Conservation (phyloP, 2,888 invertebrate species). For the Drosophila tanythrix region DNA sequence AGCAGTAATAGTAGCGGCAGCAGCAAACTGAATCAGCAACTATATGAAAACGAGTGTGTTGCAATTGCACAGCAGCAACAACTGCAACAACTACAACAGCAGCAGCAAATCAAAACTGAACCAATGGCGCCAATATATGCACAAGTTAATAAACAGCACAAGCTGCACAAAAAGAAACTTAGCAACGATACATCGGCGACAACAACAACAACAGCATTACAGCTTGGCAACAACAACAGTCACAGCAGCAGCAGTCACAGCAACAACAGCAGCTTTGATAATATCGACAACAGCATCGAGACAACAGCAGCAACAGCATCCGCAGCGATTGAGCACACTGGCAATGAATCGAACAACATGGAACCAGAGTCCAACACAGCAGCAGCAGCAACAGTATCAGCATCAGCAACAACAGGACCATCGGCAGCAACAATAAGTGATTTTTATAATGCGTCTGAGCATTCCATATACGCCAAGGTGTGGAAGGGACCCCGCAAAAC, state of each 20-base stretch:
- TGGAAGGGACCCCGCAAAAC: conserved; percentile 85
- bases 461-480: conserved; percentile 85
- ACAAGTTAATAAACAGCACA: conserved; percentile 85
- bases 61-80: conserved; percentile 66
- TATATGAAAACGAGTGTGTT: conserved; percentile 83
- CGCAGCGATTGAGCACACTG: conserved; percentile 18
- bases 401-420: conserved; percentile 14
- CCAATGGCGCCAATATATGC: conserved; percentile 82
- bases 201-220: conserved; percentile 30
- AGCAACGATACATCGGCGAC: conserved; percentile 24
- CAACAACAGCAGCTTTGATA: conserved; percentile 65
- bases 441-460: conserved; percentile 72
- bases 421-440: conserved; percentile 45
- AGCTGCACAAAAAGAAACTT: conserved; percentile 83
- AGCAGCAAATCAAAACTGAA: conserved; percentile 18
- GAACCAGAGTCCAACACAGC: conserved; percentile 24
- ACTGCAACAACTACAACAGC: conserved; percentile 34
- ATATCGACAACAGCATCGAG: conserved; percentile 49
- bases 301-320: conserved; percentile 8
- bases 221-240: conserved; percentile 49
- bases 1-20: conserved; percentile 22
- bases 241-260: conserved; percentile 54
- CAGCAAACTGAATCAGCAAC: conserved; percentile 70
- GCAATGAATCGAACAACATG: conserved; percentile 28
- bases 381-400: conserved; percentile 5